A percentile compares a stretch with the other conserved stretches of the same genome.
Conservation (phyloP, 2,113 vertebrate species). For the Microtus ochrogaster region DNA sequence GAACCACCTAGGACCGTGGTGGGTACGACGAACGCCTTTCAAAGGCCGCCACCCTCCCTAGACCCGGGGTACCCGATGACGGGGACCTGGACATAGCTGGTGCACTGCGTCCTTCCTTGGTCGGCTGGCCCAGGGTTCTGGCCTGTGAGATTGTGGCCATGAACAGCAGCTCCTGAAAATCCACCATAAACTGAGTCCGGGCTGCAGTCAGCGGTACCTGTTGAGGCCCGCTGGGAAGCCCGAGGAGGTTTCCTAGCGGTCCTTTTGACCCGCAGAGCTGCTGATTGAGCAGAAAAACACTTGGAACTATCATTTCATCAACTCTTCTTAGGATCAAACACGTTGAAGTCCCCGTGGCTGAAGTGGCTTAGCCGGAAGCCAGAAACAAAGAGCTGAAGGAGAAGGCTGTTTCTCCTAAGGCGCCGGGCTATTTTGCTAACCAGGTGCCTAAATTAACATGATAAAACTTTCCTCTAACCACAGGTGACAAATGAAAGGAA, state of each 20-base stretch:
- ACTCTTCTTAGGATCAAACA: constrained; percentile 81
- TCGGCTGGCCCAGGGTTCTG: neutral
- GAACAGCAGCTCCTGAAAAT: neutral
- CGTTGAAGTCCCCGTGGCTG: constrained; percentile 62
- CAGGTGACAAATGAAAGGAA: constrained; percentile 22
- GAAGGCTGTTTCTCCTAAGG: neutral
- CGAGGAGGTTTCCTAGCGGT: neutral
- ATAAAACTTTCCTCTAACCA: constrained; percentile 53
- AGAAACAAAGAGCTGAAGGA: constrained; percentile 26
- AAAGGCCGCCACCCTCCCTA: neutral
- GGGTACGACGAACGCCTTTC: neutral
- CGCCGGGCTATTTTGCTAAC: constrained; percentile 45
- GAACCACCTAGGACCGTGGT: neutral
- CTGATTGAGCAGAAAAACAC: constrained; percentile 83
- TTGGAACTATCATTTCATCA: constrained; percentile 75
- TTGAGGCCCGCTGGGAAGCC: neutral
- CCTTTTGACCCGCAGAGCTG: constrained; percentile 74
- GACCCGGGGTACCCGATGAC: fast-evolving
- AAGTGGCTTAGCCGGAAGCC: neutral
- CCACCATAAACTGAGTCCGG: constrained; percentile 77
- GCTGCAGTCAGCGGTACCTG: constrained; percentile 79
- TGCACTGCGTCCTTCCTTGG: neutral
- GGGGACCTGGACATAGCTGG: neutral
- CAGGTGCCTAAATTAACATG: constrained; percentile 66
- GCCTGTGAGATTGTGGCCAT: neutral